phyloP scores from a whole-genome alignment of 2,797 vertebrate genomes.

The Amblyopsis hoosieri region DNA sequence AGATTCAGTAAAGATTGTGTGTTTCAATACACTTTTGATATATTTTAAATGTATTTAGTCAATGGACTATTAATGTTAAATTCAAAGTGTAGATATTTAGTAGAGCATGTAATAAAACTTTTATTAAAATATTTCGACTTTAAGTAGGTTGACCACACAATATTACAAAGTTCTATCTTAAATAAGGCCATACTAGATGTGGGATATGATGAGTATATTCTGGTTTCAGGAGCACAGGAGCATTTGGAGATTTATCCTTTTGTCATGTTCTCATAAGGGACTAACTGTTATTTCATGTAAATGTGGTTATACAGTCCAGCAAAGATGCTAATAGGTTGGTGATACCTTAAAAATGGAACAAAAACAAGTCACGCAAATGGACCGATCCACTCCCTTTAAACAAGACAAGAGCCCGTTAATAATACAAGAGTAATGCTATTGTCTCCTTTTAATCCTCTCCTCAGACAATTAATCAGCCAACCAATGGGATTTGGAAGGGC shows the following conservation, averaged over 20 bases:
- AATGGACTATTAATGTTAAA: not conserved
- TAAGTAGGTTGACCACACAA: not conserved
- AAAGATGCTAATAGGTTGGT: too few relatives aligned
- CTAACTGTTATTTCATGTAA: too few relatives aligned
- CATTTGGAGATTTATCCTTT: too few relatives aligned
- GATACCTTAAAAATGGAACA: too few relatives aligned
- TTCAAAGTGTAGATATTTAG: not conserved
- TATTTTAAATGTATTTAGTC: not conserved
- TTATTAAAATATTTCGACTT: too few relatives aligned
- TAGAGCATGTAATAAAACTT: not conserved
- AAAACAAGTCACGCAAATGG: too few relatives aligned
- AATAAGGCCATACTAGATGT: too few relatives aligned
- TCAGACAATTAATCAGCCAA: slow-evolving; percentile 30
- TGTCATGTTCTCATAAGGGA: too few relatives aligned
- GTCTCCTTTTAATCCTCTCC: slow-evolving; percentile 13
- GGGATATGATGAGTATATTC: too few relatives aligned
- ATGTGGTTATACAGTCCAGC: too few relatives aligned
- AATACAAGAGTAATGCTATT: slow-evolving; percentile 11
- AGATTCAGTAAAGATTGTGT: not conserved
- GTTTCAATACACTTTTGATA: not conserved
- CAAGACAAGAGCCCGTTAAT: slow-evolving; percentile 12
- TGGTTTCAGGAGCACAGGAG: too few relatives aligned
- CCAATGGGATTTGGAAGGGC: slow-evolving; percentile 9
- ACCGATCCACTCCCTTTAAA: slow-evolving; percentile 8
- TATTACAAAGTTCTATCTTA: not conserved